A percentile compares a stretch with the other conserved stretches of the same genome.
Evolutionary conservation across 2,797 vertebrate genomes (phyloP).

Genomic region (Lepilemur septentrionalis): DNA sequence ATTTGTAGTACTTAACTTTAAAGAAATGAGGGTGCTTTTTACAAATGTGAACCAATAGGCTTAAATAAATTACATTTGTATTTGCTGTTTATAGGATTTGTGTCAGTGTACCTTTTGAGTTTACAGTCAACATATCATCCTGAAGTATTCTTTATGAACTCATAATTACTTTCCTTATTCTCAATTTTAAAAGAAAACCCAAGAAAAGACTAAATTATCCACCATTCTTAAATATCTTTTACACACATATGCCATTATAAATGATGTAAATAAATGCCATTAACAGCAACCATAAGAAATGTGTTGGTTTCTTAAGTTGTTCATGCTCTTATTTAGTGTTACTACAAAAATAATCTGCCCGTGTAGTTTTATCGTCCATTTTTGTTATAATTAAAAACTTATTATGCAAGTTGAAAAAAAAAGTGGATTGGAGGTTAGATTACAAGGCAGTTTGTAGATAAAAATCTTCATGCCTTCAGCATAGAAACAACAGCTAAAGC

Average conservation of each 20-base stretch:
- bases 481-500: neutral
- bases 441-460: neutral
- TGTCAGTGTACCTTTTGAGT: constrained; percentile 32
- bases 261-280: constrained; percentile 45
- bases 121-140: neutral
- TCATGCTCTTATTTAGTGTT: neutral
- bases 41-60: constrained; percentile 21
- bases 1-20: constrained; percentile 36
- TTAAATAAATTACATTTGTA: constrained; percentile 25
- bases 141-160: constrained; percentile 35
- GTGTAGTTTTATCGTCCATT: neutral
- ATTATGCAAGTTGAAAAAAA: neutral
- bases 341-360: neutral
- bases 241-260: constrained; percentile 27
- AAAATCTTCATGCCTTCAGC: neutral
- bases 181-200: constrained; percentile 55
- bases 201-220: constrained; percentile 37
- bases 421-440: neutral
- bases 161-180: neutral
- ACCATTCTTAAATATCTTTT: constrained; percentile 42
- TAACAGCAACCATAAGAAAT: constrained; percentile 42
- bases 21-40: constrained; percentile 52
- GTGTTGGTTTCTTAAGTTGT: neutral
- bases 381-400: constrained; percentile 20
- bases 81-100: constrained; percentile 2